Conservation (phyloP, 2,113 vertebrate species). For the Pomatostomus ruficeps region DNA sequence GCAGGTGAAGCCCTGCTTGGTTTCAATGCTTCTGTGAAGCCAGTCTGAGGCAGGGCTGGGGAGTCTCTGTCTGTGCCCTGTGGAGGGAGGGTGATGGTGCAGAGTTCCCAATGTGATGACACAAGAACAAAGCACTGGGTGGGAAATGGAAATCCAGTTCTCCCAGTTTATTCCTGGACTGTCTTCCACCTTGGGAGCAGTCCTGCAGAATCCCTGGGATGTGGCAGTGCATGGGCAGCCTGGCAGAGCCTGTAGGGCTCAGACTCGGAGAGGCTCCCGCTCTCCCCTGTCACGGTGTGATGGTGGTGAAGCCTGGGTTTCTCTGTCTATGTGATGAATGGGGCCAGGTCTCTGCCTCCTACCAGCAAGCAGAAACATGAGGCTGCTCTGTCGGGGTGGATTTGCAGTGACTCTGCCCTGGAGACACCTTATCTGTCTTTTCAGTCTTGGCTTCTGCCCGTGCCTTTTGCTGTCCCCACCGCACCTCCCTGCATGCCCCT, state of each 20-base stretch:
- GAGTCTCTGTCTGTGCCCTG: rapidly evolving
- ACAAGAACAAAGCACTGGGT: neutral
- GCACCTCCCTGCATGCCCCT: neutral
- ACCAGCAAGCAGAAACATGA: neutral
- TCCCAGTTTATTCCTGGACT: neutral
- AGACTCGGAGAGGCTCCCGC: neutral
- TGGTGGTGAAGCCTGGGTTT: neutral
- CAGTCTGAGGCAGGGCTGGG: neutral
- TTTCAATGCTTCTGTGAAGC: neutral
- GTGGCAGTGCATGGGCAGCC: rapidly evolving
- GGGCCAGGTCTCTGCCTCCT: neutral
- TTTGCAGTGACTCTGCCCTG: neutral
- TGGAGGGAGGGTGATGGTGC: rapidly evolving
- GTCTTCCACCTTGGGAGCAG: neutral
- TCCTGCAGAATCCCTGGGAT: neutral
- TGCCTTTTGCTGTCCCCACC: constrained; percentile 8
- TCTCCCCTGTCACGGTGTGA: rapidly evolving
- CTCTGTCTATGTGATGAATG: neutral
- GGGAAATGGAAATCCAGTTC: neutral
- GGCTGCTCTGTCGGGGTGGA: neutral
- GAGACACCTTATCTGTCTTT: neutral
- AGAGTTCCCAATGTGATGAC: neutral
- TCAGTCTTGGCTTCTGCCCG: constrained; percentile 33
- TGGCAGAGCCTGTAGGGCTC: neutral
- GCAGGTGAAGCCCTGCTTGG: neutral